Evolutionary conservation across 2,797 vertebrate genomes (phyloP).

Genomic region (Ispidina picta): DNA sequence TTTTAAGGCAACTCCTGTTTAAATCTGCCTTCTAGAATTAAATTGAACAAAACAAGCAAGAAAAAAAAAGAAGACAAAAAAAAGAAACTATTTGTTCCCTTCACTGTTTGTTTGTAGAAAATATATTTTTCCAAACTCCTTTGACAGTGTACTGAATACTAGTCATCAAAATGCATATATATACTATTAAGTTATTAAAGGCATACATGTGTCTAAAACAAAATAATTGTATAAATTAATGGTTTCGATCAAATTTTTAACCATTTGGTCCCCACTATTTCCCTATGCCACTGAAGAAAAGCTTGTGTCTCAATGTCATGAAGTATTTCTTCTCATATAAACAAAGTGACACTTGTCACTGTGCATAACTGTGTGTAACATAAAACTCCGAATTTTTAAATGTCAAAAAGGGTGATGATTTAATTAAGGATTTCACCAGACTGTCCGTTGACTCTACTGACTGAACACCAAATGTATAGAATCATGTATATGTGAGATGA

Average conservation of each 20-base stretch:
- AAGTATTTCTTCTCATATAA: background rate
- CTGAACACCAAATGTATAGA: background rate
- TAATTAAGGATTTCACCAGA: background rate
- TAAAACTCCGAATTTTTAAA: background rate
- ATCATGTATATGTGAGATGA: constrained; percentile 34
- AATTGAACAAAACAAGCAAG: background rate
- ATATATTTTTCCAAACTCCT: background rate
- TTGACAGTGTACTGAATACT: background rate
- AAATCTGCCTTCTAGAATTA: constrained; percentile 49
- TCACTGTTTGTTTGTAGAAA: constrained; percentile 22
- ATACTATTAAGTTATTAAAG: background rate
- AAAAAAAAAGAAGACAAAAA: background rate
- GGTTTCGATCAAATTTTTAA: constrained; percentile 29
- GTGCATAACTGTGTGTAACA: background rate
- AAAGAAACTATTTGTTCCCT: constrained; percentile 43
- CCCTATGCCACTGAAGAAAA: background rate
- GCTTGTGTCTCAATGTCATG: background rate
- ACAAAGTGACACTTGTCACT: background rate
- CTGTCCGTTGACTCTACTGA: background rate
- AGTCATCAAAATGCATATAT: constrained; percentile 40
- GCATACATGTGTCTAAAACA: background rate
- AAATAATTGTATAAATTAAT: constrained; percentile 34
- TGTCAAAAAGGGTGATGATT: background rate
- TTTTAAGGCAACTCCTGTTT: constrained; percentile 35
- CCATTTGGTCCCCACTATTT: background rate